These are phyloP conservation scores for Chydorus sphaericus DNA, from an alignment of 2,888 invertebrate genomes.

Conservation along the genomic window DNA sequence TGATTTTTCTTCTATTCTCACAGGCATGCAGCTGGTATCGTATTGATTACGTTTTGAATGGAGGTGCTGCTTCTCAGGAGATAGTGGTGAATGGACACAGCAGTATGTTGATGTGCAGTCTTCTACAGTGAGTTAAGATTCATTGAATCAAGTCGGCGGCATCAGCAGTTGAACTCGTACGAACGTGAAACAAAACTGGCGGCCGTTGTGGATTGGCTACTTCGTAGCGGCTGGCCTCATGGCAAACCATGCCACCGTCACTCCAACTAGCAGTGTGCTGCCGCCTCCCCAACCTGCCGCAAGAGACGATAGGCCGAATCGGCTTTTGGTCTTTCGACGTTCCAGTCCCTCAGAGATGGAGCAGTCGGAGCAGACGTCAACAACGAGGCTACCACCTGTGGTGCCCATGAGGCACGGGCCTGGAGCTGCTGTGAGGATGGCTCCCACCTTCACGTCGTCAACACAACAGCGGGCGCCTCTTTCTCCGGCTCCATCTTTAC, in stretches of 20 bases:
- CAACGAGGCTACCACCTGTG: background rate
- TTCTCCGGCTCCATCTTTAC: conserved; percentile 26
- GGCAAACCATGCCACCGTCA: conserved; percentile 6
- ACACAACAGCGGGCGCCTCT: conserved; percentile 16
- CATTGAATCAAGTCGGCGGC: no score
- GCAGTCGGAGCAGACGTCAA: background rate
- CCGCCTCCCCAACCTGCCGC: background rate
- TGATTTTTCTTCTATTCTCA: no score
- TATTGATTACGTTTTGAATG: no score
- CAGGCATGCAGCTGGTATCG: no score
- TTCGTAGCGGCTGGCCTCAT: background rate
- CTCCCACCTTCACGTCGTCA: no score
- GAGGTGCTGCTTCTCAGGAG: no score
- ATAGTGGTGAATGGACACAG: no score
- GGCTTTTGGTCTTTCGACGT: background rate
- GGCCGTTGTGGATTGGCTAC: conserved; percentile 3
- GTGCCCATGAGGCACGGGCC: background rate
- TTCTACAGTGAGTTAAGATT: no score
- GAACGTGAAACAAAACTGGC: conserved; percentile 4
- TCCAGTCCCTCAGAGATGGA: background rate
- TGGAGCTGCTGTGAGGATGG: background rate
- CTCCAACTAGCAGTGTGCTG: background rate
- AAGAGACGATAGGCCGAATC: background rate
- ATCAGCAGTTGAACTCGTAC: no score
- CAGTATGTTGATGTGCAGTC: no score